Conservation (phyloP, 2,113 vertebrate genomes). For the Lophotis ruficrista region DNA sequence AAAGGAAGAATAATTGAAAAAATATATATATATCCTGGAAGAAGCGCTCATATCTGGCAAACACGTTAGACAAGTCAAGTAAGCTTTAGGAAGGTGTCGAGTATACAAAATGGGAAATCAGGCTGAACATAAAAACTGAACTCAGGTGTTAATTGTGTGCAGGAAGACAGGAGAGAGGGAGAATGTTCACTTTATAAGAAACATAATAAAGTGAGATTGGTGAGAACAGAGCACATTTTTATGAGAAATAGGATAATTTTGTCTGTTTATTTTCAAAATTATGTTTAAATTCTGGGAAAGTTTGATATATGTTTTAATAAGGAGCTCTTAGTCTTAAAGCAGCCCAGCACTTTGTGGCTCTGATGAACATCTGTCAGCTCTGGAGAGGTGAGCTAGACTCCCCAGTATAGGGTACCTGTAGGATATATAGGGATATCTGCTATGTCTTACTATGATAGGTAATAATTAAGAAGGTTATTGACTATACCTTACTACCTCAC, state of each 20-base stretch:
- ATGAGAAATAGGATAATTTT: background rate
- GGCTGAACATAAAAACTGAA: background rate
- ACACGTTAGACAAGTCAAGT: slow-evolving; percentile 36
- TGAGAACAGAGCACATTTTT: background rate
- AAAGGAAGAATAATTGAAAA: background rate
- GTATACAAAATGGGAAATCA: slow-evolving; percentile 15
- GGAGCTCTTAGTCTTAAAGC: background rate
- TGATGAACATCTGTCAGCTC: background rate
- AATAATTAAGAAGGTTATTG: background rate
- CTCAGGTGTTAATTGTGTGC: slow-evolving; percentile 46
- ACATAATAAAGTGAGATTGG: background rate
- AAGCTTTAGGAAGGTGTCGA: slow-evolving; percentile 32
- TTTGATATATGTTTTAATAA: background rate
- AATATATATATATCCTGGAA: background rate
- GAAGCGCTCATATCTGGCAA: slow-evolving; percentile 2
- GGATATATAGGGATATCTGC: background rate
- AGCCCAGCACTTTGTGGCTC: background rate
- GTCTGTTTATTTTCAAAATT: background rate
- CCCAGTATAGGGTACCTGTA: background rate
- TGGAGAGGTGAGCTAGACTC: background rate
- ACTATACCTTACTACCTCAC: background rate
- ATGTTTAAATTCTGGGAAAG: background rate
- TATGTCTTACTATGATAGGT: background rate
- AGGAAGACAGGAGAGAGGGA: background rate
- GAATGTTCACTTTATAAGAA: background rate